phyloP scores from a whole-genome alignment of 2,113 vertebrate genomes.

The Nothoprocta pentlandii region DNA sequence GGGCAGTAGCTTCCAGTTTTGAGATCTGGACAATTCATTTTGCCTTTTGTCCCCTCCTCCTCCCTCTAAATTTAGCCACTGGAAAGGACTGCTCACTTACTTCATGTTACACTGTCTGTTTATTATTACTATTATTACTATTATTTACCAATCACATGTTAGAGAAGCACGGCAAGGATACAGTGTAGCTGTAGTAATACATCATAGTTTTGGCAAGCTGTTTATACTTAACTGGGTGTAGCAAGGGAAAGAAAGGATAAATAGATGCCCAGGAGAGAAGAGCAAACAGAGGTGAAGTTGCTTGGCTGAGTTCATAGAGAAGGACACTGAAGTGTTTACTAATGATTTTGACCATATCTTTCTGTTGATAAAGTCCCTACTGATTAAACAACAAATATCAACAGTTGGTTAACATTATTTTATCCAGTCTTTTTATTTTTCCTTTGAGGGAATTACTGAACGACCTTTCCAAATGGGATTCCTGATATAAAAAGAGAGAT shows the following conservation, averaged over 20 bases:
- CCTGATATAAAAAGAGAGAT: background rate
- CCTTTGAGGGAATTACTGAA: background rate
- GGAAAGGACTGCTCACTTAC: background rate
- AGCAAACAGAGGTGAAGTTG: background rate
- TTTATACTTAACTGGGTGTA: background rate
- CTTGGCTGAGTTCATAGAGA: background rate
- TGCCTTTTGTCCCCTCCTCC: background rate
- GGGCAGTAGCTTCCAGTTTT: background rate
- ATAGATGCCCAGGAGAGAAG: background rate
- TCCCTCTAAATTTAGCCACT: background rate
- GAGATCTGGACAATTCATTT: background rate
- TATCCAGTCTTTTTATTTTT: background rate
- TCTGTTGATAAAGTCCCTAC: background rate
- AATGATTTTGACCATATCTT: background rate
- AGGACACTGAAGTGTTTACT: background rate
- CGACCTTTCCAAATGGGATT: background rate
- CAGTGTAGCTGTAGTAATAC: background rate
- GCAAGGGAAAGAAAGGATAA: background rate
- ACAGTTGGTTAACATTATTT: background rate
- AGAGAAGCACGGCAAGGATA: background rate
- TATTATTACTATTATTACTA: background rate
- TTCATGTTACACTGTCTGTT: background rate
- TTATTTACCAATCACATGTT: background rate
- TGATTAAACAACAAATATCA: background rate
- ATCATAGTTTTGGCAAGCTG: background rate